Base-by-base conservation (phyloP, 2,797 vertebrate genomes). In the Tinamus major region DNA sequence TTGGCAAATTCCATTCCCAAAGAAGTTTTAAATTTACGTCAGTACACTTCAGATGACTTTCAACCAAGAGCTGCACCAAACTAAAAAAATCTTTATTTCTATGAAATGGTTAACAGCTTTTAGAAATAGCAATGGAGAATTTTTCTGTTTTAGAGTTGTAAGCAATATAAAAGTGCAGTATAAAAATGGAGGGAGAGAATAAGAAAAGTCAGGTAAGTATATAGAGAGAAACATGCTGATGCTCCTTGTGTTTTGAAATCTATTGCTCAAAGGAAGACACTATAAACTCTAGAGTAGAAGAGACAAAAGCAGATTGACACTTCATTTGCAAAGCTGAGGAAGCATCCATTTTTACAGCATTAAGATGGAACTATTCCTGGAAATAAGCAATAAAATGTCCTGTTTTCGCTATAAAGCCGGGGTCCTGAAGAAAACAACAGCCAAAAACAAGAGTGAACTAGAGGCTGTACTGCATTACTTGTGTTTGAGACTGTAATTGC, bases 401-500 rank as follows among this genome's bases (percentile, higher is more conserved):
- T 39, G 42, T 35, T 74, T 92, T 65, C 44, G 87, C 85, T 27
- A 1, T 35, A 56, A 31, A 18, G 26, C 12, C 8, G 31, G 46
- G 15, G 14, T 88, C 81, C 86, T 68, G 61, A 94, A 94, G 63
- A 87, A 89, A 92, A 95, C 41, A 56, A 23, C 62, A 79, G 37
- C 8, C 78, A 78, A 93, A 90, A 79, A 91, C n/a, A 95, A 81
- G n/a, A 90, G 59, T 77, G 69, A 69, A 64, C 67, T 88, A 72
- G 31, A 78, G 74, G 31, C 53, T 74, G 53, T 63, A 79, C 64
- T 92, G 93, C 6, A 3, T 37, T 79, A 90, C 64, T 77, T 86
- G 56, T 86, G 55, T 65, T 44, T 68, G 12, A 82, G 61, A 62
- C 61, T 68, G 41, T 72, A 92, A 96, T 94, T 77, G 70, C 63